Percentiles rank a stretch among this genome's conserved stretches.
Evolutionary conservation across 2,113 vertebrate species (phyloP).

Genomic region (Pionites leucogaster): DNA sequence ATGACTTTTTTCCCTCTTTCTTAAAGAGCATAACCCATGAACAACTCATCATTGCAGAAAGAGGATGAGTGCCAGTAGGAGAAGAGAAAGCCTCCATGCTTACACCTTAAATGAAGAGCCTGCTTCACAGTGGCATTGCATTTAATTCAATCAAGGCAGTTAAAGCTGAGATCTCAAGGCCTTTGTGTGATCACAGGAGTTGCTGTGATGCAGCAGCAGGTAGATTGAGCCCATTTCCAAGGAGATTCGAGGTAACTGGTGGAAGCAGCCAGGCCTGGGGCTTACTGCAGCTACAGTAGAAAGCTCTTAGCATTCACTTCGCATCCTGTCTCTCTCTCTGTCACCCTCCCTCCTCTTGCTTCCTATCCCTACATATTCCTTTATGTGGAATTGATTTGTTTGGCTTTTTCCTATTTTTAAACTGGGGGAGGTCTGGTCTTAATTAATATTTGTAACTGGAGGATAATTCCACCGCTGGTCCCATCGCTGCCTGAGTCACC

Average conservation of each 20-base stretch:
- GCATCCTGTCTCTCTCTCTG: not conserved
- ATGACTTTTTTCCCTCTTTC: conserved; percentile 8
- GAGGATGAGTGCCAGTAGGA: conserved; percentile 35
- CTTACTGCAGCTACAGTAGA: conserved; percentile 19
- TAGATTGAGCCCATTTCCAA: conserved; percentile 38
- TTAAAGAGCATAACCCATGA: conserved; percentile 55
- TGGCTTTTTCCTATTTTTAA: not conserved
- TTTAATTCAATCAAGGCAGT: conserved; percentile 64
- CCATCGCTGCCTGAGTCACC: conserved; percentile 32
- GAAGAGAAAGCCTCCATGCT: conserved; percentile 6
- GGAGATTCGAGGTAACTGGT: conserved; percentile 4
- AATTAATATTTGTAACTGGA: conserved; percentile 59
- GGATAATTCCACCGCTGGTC: conserved; percentile 35
- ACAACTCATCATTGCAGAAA: conserved; percentile 58
- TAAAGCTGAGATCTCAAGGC: conserved; percentile 42
- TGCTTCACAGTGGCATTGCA: not conserved
- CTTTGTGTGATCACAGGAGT: conserved; percentile 16
- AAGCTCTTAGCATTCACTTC: conserved; percentile 36
- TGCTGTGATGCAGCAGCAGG: conserved; percentile 46
- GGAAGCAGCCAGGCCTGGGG: conserved; percentile 37
- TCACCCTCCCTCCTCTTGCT: conserved; percentile 20
- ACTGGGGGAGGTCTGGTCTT: conserved; percentile 6
- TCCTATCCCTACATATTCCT: conserved; percentile 14
- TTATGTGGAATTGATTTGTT: conserved; percentile 50
- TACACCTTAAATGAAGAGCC: conserved; percentile 24